Conservation (phyloP, 2,888 invertebrate species). For the Idaea aversata region DNA sequence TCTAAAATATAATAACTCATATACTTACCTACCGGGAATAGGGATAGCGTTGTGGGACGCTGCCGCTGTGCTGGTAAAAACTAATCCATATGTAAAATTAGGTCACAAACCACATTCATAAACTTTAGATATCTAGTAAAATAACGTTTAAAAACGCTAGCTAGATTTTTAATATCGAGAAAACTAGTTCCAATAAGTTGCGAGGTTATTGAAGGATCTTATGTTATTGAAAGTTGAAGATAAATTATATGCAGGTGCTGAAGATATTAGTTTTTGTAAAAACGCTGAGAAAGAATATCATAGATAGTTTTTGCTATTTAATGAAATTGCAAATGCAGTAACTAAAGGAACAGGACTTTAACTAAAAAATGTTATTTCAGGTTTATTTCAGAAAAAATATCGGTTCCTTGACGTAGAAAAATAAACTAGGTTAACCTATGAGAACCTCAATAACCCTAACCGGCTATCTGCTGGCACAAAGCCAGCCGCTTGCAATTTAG, state of each 20-base stretch:
- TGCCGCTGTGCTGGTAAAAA: background rate
- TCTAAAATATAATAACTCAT: background rate
- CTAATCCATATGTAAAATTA: slow-evolving; percentile 1
- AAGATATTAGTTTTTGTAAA: background rate
- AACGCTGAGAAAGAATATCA: background rate
- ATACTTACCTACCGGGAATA: background rate
- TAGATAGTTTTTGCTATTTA: background rate
- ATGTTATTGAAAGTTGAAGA: background rate
- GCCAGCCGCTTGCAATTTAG: background rate
- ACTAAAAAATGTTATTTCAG: background rate
- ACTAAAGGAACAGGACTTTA: background rate
- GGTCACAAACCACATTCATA: background rate
- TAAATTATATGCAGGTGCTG: background rate
- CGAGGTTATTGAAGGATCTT: background rate
- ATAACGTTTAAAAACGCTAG: background rate
- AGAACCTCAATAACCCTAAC: background rate
- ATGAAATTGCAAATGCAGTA: background rate
- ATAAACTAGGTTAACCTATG: background rate
- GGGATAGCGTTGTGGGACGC: background rate
- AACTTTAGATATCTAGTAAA: background rate
- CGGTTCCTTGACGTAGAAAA: background rate
- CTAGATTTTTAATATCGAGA: background rate
- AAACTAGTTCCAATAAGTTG: background rate
- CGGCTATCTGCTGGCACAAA: background rate
- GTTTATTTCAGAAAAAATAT: background rate